phyloP scores from a whole-genome alignment of 2,888 invertebrate species.

The Anagyrus pseudococci region DNA sequence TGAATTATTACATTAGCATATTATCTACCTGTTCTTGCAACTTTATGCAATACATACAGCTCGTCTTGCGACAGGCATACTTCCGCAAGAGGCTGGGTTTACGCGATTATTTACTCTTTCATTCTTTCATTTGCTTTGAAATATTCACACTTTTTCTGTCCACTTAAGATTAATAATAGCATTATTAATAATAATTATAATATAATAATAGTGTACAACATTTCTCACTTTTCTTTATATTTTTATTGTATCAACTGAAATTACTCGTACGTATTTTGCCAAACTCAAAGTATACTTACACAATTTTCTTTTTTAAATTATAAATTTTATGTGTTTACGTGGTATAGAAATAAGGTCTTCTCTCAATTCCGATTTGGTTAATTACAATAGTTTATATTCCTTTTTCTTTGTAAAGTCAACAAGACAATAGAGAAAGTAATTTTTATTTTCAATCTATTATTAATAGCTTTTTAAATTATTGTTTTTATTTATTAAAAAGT shows the following conservation, averaged over 20 bases:
- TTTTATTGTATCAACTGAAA: constrained; percentile 7
- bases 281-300: constrained; percentile 14
- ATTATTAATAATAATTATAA: too few species aligned
- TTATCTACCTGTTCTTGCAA: constrained; percentile 30
- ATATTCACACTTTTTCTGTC: not conserved
- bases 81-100: constrained; percentile 23
- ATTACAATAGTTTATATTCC: too few species aligned
- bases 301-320: not conserved
- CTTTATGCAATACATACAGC: constrained; percentile 35
- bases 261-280: constrained; percentile 21
- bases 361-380: constrained; percentile 32
- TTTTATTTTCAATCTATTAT: not conserved
- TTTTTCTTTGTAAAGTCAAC: too few species aligned
- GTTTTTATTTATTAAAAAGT: not conserved
- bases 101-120: constrained; percentile 1
- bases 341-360: constrained; percentile 24
- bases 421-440: not conserved
- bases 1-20: constrained; percentile 25
- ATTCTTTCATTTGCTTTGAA: not conserved
- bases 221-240: constrained; percentile 22
- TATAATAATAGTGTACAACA: too few species aligned
- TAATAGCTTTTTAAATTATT: too few species aligned
- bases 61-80: constrained; percentile 14
- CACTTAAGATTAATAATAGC: not conserved
- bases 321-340: not conserved